phyloP scores from a whole-genome alignment of 2,113 vertebrate genomes.

The Notiomystis cincta region DNA sequence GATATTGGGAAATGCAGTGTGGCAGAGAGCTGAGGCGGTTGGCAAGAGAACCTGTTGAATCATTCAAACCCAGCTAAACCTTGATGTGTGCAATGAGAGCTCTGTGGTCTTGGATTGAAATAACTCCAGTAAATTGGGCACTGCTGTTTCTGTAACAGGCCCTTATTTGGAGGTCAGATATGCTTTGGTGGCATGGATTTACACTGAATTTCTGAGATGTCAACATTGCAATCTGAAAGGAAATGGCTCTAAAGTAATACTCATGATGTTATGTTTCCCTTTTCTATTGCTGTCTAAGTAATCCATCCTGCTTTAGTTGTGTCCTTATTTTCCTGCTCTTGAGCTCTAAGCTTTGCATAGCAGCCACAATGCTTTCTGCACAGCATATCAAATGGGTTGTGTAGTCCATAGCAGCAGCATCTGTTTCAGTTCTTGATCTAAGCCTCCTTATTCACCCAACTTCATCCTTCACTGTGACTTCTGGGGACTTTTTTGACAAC shows the following conservation, averaged over 20 bases:
- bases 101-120: neutral
- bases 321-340: neutral
- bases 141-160: neutral
- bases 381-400: neutral
- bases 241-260: neutral
- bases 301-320: neutral
- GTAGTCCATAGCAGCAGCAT: neutral
- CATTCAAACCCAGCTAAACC: neutral
- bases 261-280: neutral
- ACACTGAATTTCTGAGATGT: neutral
- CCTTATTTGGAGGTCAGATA: neutral
- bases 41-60: neutral
- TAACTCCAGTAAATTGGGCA: neutral
- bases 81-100: neutral
- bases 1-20: neutral
- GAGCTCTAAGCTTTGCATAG: neutral
- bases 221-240: neutral
- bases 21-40: neutral
- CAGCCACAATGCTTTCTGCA: neutral
- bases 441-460: neutral
- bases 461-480: neutral
- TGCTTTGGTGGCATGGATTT: neutral
- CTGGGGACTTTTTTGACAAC: neutral
- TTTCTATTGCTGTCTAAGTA: neutral
- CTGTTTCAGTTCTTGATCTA: neutral